phyloP scores from a whole-genome alignment of 2,797 vertebrate genomes.

The Erethizon dorsatum region DNA sequence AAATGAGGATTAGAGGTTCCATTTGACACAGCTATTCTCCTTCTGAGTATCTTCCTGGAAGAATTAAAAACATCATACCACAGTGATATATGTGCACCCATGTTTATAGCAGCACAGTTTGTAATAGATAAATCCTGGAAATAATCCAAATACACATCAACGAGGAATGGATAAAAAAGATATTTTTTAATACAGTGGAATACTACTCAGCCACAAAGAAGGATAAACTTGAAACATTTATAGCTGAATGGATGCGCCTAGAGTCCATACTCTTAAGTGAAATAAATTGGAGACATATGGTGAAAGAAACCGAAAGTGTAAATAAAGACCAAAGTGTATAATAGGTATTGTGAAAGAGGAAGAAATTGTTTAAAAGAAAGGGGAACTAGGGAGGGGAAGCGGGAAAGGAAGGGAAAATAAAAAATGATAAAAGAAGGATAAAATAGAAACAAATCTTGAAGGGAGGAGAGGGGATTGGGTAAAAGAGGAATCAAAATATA shows the following conservation, averaged over 20 bases:
- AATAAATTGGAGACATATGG: not conserved
- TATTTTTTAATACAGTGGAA: not conserved
- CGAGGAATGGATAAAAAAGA: not conserved
- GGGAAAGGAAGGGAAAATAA: not conserved
- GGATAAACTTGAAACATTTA: not conserved
- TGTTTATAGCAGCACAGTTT: too few relatives aligned
- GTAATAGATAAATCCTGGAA: not conserved
- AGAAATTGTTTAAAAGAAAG: not conserved
- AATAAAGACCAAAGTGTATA: not conserved
- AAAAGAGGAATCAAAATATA: not conserved
- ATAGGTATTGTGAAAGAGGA: not conserved
- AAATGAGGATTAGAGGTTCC: too few relatives aligned
- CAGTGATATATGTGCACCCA: too few relatives aligned
- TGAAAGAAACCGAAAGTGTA: not conserved
- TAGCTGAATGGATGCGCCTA: not conserved
- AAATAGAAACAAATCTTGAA: not conserved
- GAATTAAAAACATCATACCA: too few relatives aligned
- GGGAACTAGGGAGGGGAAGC: not conserved
- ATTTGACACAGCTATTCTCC: too few relatives aligned
- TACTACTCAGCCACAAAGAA: not conserved
- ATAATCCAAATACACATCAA: not conserved
- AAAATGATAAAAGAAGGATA: not conserved
- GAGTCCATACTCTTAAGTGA: not conserved
- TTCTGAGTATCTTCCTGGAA: too few relatives aligned
- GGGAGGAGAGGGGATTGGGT: not conserved